Evolutionary conservation across 2,888 invertebrate genomes (phyloP).

Genomic region (Oligia fasciuncula): DNA sequence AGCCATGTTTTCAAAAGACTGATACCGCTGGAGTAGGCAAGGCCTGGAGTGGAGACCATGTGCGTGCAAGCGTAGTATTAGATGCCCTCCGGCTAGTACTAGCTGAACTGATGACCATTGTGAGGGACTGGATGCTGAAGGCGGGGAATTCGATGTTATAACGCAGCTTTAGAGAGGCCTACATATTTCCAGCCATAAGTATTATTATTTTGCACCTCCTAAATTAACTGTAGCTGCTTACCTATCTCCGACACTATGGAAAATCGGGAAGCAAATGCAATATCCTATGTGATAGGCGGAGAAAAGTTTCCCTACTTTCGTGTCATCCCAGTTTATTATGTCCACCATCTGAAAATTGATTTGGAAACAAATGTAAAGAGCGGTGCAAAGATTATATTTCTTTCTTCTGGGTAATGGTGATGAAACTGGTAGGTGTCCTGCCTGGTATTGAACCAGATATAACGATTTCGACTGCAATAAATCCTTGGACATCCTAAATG

Average conservation of each 20-base stretch:
- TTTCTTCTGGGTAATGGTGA: background rate
- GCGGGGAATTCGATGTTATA: background rate
- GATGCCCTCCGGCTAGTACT: background rate
- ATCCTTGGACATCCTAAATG: background rate
- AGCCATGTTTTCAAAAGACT: background rate
- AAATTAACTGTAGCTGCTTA: conserved; percentile 59
- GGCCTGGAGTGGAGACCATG: background rate
- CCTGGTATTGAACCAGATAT: background rate
- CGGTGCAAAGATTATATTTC: background rate
- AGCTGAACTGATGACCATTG: background rate
- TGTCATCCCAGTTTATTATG: conserved; percentile 81
- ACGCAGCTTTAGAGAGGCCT: background rate
- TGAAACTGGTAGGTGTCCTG: background rate
- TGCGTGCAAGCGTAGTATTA: background rate
- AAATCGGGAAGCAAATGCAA: conserved; percentile 86
- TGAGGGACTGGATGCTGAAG: background rate
- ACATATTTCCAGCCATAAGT: too few species aligned
- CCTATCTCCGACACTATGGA: conserved; percentile 85
- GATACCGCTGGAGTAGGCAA: background rate
- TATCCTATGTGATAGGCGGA: conserved; percentile 86
- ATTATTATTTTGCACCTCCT: background rate
- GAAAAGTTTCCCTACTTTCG: conserved; percentile 81
- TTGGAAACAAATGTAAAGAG: background rate
- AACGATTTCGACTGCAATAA: background rate
- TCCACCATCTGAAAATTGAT: conserved; percentile 76